A percentile compares a stretch with the other conserved stretches of the same genome.
Conservation (phyloP, 2,888 invertebrate genomes). For the Cantharis lateralis region DNA sequence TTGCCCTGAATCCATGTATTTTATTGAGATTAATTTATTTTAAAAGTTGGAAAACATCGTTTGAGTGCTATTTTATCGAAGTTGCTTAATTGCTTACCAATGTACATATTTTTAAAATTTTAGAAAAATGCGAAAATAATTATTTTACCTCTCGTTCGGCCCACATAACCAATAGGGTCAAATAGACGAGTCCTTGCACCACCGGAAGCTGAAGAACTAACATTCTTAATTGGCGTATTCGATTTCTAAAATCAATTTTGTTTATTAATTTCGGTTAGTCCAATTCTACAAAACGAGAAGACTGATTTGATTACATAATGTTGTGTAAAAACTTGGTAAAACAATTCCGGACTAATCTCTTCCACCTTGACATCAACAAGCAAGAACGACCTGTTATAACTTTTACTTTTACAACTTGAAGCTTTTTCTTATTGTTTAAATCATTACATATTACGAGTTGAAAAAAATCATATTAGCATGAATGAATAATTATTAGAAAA, state of each 20-base stretch:
- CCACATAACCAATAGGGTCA: slow-evolving; percentile 64
- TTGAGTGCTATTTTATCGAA: too few relatives aligned
- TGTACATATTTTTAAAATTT: too few relatives aligned
- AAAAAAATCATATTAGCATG: background rate
- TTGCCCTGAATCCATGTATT: background rate
- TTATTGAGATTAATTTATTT: background rate
- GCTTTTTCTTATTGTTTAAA: background rate
- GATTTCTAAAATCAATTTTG: slow-evolving; percentile 53
- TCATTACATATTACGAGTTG: background rate
- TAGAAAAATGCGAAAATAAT: background rate
- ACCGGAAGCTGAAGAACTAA: slow-evolving; percentile 72
- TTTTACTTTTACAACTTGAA: background rate
- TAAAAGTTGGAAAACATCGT: background rate
- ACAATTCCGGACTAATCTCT: background rate
- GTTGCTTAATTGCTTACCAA: too few relatives aligned
- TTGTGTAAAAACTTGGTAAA: background rate
- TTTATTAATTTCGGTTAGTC: background rate
- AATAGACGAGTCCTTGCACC: slow-evolving; percentile 67
- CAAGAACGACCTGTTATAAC: background rate
- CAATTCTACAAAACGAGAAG: background rate
- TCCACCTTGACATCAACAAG: background rate
- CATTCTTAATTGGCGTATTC: slow-evolving; percentile 60
- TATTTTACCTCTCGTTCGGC: slow-evolving; percentile 68
- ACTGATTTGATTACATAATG: background rate
- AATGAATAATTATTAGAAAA: background rate